Conservation (phyloP, 2,888 invertebrate genomes). For the Ctenicera cuprea region DNA sequence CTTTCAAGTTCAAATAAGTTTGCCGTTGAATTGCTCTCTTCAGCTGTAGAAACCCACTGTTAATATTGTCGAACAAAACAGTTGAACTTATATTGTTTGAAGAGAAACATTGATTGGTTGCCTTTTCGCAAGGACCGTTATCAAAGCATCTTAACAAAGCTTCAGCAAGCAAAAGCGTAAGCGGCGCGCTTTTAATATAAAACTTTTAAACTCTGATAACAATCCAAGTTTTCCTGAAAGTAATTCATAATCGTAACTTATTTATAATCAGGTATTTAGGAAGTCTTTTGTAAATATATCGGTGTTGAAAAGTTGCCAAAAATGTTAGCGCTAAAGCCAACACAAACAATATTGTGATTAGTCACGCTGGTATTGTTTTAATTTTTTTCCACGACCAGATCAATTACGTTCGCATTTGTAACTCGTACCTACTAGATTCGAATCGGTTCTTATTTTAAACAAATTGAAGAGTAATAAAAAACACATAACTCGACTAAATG, state of each 20-base stretch:
- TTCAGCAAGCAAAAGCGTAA: conserved; percentile 3
- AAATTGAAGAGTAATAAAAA: not conserved
- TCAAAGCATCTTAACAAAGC: conserved; percentile 23
- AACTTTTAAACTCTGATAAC: conserved; percentile 20
- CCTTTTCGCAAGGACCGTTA: conserved; percentile 2
- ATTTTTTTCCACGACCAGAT: not conserved
- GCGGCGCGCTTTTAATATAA: conserved; percentile 17
- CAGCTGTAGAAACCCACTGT: not conserved
- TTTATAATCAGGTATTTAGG: conserved; percentile 13
- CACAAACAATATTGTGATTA: not conserved
- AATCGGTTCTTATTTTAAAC: not conserved
- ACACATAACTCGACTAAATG: conserved; percentile 10
- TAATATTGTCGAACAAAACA: conserved; percentile 5
- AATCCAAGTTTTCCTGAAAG: conserved; percentile 1
- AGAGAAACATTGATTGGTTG: conserved; percentile 16
- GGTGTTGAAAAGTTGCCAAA: not conserved
- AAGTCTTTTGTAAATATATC: not conserved
- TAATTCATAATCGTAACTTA: conserved; percentile 21
- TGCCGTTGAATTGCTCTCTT: not conserved
- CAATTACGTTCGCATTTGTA: not conserved
- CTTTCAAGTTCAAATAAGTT: not conserved
- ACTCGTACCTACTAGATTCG: not conserved
- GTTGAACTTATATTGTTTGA: not conserved
- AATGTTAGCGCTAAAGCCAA: not conserved
- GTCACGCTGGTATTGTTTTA: not conserved